Evolutionary conservation across 2,797 vertebrate species (phyloP).

Genomic region (Leptodactylus fallax): DNA sequence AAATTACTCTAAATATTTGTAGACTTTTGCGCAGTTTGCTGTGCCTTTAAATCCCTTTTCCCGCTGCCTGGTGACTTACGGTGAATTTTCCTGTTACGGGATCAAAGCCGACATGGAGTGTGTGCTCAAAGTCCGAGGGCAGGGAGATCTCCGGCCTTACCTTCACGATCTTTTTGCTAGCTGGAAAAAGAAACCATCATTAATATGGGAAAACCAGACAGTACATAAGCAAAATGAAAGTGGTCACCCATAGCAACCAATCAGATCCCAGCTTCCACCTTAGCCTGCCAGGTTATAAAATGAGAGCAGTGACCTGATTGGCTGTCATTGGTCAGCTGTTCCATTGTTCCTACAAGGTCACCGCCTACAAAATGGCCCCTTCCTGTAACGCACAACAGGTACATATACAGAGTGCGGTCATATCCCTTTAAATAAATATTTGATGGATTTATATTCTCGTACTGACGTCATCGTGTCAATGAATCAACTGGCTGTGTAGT

Average conservation of each 20-base stretch:
- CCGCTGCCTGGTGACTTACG: slow-evolving; percentile 79
- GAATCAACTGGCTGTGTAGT: background rate
- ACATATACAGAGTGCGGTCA: background rate
- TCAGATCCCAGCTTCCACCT: background rate
- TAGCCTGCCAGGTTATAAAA: background rate
- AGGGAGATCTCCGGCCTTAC: slow-evolving; percentile 90
- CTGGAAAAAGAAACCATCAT: slow-evolving; percentile 65
- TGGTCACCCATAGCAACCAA: background rate
- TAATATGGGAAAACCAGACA: background rate
- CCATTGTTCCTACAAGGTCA: background rate
- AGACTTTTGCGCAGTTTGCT: too few species aligned
- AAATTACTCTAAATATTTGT: too few species aligned
- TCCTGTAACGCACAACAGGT: background rate
- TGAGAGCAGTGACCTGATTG: background rate
- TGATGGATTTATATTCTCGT: background rate
- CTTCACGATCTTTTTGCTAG: slow-evolving; percentile 78
- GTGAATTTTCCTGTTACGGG: slow-evolving; percentile 96
- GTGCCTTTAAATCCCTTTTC: background rate
- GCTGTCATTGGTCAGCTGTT: background rate
- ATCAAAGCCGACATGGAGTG: slow-evolving; percentile 95
- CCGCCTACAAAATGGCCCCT: background rate
- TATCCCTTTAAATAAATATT: background rate
- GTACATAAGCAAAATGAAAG: background rate
- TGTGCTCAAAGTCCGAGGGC: slow-evolving; percentile 95
- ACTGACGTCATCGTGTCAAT: background rate